These are phyloP conservation scores for Lamprotornis superbus DNA, from an alignment of 2,113 vertebrate genomes.

Conservation along the genomic window DNA sequence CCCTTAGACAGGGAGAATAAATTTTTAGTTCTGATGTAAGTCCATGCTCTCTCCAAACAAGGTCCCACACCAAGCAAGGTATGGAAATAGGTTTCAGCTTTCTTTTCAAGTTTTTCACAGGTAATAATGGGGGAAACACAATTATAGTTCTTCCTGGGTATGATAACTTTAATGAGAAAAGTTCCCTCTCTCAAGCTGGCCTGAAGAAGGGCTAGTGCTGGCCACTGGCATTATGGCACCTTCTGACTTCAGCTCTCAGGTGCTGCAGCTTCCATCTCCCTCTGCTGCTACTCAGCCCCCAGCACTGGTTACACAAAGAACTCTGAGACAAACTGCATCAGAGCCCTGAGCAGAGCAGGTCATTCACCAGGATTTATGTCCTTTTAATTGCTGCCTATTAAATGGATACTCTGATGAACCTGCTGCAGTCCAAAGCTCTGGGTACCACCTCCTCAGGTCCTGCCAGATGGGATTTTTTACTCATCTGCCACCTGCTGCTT, in stretches of 20 bases:
- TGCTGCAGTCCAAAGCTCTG: neutral
- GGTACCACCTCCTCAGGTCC: neutral
- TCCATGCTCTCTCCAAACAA: neutral
- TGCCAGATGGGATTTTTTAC: neutral
- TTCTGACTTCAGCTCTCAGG: neutral
- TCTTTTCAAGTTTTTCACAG: neutral
- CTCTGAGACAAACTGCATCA: neutral
- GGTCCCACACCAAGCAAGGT: neutral
- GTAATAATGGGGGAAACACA: neutral
- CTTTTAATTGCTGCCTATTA: neutral
- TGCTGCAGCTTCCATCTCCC: neutral
- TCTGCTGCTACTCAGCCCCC: neutral
- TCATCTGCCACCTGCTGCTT: neutral
- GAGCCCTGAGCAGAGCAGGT: neutral
- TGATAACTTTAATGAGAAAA: neutral
- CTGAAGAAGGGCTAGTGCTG: neutral
- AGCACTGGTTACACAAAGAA: neutral
- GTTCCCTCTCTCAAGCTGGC: accelerated
- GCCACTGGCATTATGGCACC: neutral
- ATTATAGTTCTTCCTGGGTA: neutral
- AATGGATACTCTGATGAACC: neutral
- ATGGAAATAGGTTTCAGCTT: neutral
- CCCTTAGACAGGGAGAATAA: neutral
- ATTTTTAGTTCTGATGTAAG: neutral
- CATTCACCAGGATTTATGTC: neutral